phyloP scores from a whole-genome alignment of 2,888 invertebrate species.

The Thereva unica region DNA sequence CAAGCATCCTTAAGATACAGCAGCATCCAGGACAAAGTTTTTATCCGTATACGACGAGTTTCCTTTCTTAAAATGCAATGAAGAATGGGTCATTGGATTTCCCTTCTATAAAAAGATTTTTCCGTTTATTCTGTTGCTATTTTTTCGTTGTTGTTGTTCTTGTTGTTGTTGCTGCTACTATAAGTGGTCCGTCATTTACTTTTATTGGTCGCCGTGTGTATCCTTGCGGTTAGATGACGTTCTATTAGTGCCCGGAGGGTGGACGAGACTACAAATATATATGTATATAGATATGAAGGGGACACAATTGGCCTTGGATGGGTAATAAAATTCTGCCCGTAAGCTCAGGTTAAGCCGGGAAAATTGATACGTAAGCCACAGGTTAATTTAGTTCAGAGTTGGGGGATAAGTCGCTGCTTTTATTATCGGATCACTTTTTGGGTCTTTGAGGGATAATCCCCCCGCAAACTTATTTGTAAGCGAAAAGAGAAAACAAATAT shows the following conservation, averaged over 20 bases:
- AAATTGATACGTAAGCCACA: conserved; percentile 38
- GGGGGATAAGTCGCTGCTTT: conserved; percentile 25
- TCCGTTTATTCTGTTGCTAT: too few relatives aligned
- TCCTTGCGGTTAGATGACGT: conserved; percentile 9
- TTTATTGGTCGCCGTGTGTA: conserved; percentile 26
- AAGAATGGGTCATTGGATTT: conserved; percentile 36
- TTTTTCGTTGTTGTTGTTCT: neutral
- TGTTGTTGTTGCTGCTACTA: conserved; percentile 10
- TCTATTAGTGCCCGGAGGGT: neutral
- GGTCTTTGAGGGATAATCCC: neutral
- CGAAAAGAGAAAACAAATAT: too few relatives aligned
- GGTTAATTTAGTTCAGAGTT: conserved; percentile 35
- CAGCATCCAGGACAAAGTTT: conserved; percentile 23
- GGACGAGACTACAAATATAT: conserved; percentile 4
- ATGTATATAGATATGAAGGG: neutral
- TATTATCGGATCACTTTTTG: conserved; percentile 21
- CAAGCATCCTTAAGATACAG: conserved; percentile 17
- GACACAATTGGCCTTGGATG: conserved; percentile 27
- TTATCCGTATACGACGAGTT: conserved; percentile 34
- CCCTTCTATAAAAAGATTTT: neutral
- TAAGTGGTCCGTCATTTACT: conserved; percentile 25
- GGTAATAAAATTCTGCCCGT: conserved; percentile 35
- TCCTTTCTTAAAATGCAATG: conserved; percentile 31
- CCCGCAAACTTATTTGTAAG: too few relatives aligned
- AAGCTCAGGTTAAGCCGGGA: conserved; percentile 33